phyloP scores from a whole-genome alignment of 2,113 vertebrate species.

The Cottus gobio region DNA sequence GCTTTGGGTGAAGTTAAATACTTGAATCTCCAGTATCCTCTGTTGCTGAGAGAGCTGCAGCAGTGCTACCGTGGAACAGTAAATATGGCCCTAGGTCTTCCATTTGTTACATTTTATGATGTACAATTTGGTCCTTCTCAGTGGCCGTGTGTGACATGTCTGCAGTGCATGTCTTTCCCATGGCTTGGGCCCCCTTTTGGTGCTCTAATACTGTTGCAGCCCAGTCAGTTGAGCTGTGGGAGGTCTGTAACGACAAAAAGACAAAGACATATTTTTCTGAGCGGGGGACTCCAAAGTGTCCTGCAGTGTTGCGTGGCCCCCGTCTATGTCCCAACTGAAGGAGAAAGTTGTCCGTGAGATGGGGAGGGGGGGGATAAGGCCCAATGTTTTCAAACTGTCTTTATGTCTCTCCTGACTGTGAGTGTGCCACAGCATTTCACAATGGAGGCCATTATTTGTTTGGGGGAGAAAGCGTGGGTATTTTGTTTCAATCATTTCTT shows the following conservation, averaged over 20 bases:
- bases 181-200: conserved; percentile 68
- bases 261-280: conserved; percentile 78
- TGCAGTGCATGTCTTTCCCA: conserved; percentile 35
- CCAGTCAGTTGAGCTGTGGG: conserved; percentile 58
- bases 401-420: conserved; percentile 85
- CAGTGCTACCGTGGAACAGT: conserved; percentile 43
- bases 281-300: conserved; percentile 55
- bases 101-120: conserved; percentile 66
- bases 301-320: conserved; percentile 38
- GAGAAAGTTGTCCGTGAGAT: conserved; percentile 50
- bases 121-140: conserved; percentile 53
- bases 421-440: conserved; percentile 85
- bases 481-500: conserved; percentile 94
- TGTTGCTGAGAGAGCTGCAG: conserved; percentile 21
- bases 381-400: conserved; percentile 87
- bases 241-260: conserved; percentile 64
- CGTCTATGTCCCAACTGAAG: conserved; percentile 55
- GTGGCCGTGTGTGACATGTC: conserved; percentile 44
- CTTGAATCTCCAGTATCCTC: conserved; percentile 9
- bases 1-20: conserved; percentile 20
- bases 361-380: conserved; percentile 33
- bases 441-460: conserved; percentile 90
- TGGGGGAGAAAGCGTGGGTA: conserved; percentile 79
- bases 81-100: conserved; percentile 51
- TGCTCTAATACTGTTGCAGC: conserved; percentile 45